phyloP scores from a whole-genome alignment of 64 coral and sea anemone genomes.

The Montipora efflorescens region DNA sequence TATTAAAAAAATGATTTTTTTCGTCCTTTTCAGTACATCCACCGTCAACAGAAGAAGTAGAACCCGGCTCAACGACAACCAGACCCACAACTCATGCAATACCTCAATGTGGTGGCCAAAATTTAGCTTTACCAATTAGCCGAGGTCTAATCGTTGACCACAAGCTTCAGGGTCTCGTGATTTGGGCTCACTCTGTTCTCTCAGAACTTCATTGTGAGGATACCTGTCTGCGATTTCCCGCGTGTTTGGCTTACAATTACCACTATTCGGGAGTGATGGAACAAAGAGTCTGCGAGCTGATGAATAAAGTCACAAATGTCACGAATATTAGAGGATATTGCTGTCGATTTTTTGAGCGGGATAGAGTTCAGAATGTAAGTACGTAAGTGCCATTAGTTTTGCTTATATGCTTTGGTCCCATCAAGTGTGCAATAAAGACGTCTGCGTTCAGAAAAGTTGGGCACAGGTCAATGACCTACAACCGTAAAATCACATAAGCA shows the following conservation, averaged over 20 bases:
- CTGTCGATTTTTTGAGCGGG: conserved; percentile 7
- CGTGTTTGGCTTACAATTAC: conserved; percentile 26
- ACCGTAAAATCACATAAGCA: too few species aligned
- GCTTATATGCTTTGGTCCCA: too few species aligned
- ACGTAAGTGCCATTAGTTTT: too few species aligned
- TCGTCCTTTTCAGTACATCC: too few species aligned
- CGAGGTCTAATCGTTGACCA: background rate
- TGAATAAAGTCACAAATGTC: background rate
- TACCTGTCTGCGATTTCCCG: conserved; percentile 1
- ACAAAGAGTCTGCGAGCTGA: background rate
- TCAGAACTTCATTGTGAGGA: conserved; percentile 37
- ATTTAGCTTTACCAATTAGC: conserved; percentile 3
- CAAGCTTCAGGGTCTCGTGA: conserved; percentile 28
- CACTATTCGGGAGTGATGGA: background rate
- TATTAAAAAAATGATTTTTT: too few species aligned
- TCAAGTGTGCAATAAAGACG: too few species aligned
- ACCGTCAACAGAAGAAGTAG: too few species aligned
- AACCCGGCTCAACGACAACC: too few species aligned
- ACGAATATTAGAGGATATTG: background rate
- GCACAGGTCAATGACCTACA: too few species aligned
- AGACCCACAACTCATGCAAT: background rate
- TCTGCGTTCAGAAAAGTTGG: too few species aligned
- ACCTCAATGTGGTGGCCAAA: background rate
- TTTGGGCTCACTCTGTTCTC: background rate
- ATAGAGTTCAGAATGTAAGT: background rate